Percentiles rank a stretch among this genome's conserved stretches.
Evolutionary conservation across 2,888 invertebrate species (phyloP).

Genomic region (Acleris sparsana): DNA sequence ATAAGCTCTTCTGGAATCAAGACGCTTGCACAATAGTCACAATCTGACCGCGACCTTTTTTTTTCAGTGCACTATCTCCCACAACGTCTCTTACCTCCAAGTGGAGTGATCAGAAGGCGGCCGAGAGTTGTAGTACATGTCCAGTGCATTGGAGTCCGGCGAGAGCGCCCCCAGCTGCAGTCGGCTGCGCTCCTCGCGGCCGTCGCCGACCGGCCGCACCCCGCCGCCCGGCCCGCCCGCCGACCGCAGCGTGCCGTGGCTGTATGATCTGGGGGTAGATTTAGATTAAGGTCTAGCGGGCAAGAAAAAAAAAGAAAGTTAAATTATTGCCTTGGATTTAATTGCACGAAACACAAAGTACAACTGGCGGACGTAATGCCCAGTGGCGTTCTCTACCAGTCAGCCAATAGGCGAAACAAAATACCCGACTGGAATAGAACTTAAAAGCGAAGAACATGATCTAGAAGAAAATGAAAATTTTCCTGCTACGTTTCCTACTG

Average conservation of each 20-base stretch:
- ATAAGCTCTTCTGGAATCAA: too few species aligned
- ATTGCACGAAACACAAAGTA: too few species aligned
- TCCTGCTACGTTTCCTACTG: too few species aligned
- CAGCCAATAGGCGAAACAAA: too few species aligned
- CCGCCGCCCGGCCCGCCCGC: conserved; percentile 75
- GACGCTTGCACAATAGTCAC: too few species aligned
- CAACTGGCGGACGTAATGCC: background rate
- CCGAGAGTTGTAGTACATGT: conserved; percentile 92
- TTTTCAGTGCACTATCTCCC: too few species aligned
- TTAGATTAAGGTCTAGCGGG: background rate
- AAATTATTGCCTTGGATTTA: too few species aligned
- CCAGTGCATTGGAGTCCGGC: conserved; percentile 87
- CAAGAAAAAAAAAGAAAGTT: too few species aligned
- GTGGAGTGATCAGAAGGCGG: conserved; percentile 85
- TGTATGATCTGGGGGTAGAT: conserved; percentile 42
- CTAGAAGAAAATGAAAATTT: too few species aligned
- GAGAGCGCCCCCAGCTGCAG: conserved; percentile 88
- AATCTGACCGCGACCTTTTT: too few species aligned
- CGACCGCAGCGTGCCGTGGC: conserved; percentile 76
- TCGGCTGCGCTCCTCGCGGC: conserved; percentile 90
- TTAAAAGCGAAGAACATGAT: too few species aligned
- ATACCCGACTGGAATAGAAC: too few species aligned
- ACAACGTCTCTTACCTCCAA: conserved; percentile 70
- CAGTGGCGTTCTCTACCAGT: background rate
- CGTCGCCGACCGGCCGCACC: conserved; percentile 88